These are phyloP conservation scores for Drosophila leontia DNA, from an alignment of 1,140 invertebrate species.

Conservation along the genomic window DNA sequence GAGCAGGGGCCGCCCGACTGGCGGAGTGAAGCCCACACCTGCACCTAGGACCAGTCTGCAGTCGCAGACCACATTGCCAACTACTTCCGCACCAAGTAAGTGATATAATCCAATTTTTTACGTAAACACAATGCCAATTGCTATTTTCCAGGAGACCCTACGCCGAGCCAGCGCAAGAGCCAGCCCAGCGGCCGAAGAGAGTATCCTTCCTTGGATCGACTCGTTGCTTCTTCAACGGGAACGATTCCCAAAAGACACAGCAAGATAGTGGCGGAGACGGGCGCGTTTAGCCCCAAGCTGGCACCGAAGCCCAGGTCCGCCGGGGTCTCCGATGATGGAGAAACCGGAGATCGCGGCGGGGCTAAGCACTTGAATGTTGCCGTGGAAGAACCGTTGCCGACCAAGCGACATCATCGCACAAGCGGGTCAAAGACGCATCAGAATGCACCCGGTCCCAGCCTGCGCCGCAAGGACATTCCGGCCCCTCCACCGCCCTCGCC, in stretches of 20 bases:
- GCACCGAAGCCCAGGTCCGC: constrained; percentile 22
- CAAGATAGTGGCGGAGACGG: constrained; percentile 5
- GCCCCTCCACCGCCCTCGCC: constrained; percentile 79
- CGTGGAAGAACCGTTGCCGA: constrained; percentile 24
- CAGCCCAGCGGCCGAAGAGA: constrained; percentile 50
- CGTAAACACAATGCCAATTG: not conserved
- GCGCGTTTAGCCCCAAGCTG: constrained; percentile 20
- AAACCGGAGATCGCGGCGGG: constrained; percentile 20
- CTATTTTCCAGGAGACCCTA: constrained; percentile 31
- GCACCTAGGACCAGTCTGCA: constrained; percentile 70
- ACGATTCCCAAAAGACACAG: constrained; percentile 68
- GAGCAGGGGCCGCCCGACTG: constrained; percentile 63
- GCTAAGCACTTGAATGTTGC: constrained; percentile 9
- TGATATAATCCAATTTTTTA: not conserved
- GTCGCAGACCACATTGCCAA: constrained; percentile 5
- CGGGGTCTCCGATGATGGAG: constrained; percentile 1
- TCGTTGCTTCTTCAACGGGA: constrained; percentile 72
- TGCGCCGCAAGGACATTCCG: constrained; percentile 72
- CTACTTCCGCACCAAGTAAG: constrained; percentile 31
- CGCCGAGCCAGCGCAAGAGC: constrained; percentile 35
- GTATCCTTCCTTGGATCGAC: constrained; percentile 74
- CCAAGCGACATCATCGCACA: constrained; percentile 63
- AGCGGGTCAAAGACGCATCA: constrained; percentile 47
- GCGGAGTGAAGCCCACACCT: constrained; percentile 63
- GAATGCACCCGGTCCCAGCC: constrained; percentile 16